phyloP scores from a whole-genome alignment of 2,797 vertebrate genomes.

The Limosa lapponica region DNA sequence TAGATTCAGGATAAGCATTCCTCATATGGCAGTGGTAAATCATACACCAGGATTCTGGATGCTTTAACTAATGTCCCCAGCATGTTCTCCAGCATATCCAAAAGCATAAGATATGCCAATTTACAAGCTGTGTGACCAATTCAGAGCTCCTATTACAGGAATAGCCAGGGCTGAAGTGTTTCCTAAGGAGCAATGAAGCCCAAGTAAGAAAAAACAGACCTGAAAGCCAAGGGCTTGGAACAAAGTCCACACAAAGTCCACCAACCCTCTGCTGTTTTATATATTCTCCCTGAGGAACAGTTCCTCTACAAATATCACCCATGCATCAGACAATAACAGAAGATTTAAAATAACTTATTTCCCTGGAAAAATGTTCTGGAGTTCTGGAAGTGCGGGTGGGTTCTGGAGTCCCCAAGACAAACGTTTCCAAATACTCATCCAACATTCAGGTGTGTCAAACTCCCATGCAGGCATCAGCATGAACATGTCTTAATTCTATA shows the following conservation, averaged over 20 bases:
- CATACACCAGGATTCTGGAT: background rate
- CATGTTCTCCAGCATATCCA: background rate
- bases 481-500: background rate
- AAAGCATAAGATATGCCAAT: background rate
- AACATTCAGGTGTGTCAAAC: background rate
- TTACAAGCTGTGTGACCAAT: background rate
- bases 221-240: background rate
- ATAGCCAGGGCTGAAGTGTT: background rate
- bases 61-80: background rate
- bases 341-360: background rate
- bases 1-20: background rate
- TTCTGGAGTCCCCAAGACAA: background rate
- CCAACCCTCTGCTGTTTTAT: background rate
- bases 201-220: background rate
- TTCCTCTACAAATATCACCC: background rate
- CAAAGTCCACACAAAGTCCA: background rate
- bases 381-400: background rate
- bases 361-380: background rate
- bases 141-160: background rate
- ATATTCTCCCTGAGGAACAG: background rate
- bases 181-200: background rate
- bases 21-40: background rate
- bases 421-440: background rate
- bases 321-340: rapidly evolving
- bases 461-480: background rate